Conservation (phyloP, 2,888 invertebrate genomes). For the Selenia dentaria region DNA sequence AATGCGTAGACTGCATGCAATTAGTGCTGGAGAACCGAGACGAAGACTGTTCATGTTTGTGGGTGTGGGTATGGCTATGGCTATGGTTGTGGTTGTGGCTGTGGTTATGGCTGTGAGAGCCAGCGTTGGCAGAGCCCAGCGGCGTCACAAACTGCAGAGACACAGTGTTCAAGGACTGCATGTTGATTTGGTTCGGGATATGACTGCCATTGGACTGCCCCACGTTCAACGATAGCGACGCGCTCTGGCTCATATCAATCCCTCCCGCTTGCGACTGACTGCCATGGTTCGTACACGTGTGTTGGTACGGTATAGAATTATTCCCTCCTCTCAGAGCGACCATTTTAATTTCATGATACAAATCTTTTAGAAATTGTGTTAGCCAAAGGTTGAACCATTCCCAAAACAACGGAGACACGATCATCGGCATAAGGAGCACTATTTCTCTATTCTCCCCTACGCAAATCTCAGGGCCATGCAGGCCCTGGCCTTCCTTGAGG, state of each 20-base stretch:
- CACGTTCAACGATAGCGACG: slow-evolving; percentile 67
- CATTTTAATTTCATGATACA: slow-evolving; percentile 81
- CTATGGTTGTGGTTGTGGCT: slow-evolving; percentile 23
- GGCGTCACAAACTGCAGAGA: slow-evolving; percentile 58
- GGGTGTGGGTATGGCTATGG: slow-evolving; percentile 21
- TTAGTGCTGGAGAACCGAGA: slow-evolving; percentile 63
- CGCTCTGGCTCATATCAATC: slow-evolving; percentile 64
- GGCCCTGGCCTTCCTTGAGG: slow-evolving; percentile 20
- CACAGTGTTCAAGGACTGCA: slow-evolving; percentile 60
- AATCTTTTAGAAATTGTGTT: slow-evolving; percentile 72
- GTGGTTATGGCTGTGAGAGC: slow-evolving; percentile 26
- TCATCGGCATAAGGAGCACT: slow-evolving; percentile 64
- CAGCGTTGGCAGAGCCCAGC: slow-evolving; percentile 25
- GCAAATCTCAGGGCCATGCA: slow-evolving; percentile 26
- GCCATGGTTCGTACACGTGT: slow-evolving; percentile 63
- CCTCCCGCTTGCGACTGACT: slow-evolving; percentile 57
- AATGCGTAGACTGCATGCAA: slow-evolving; percentile 63
- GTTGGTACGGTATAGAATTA: slow-evolving; percentile 60
- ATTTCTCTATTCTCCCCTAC: slow-evolving; percentile 23
- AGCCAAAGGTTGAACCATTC: slow-evolving; percentile 81
- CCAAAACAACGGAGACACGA: slow-evolving; percentile 73
- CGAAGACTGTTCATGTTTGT: slow-evolving; percentile 59
- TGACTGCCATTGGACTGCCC: slow-evolving; percentile 56
- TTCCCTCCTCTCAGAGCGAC: slow-evolving; percentile 73
- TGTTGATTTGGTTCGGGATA: slow-evolving; percentile 61